Evolutionary conservation across 2,797 vertebrate genomes (phyloP), one percentile per base, ranked within the genome.

Genomic region (Enteromius viviparus): DNA sequence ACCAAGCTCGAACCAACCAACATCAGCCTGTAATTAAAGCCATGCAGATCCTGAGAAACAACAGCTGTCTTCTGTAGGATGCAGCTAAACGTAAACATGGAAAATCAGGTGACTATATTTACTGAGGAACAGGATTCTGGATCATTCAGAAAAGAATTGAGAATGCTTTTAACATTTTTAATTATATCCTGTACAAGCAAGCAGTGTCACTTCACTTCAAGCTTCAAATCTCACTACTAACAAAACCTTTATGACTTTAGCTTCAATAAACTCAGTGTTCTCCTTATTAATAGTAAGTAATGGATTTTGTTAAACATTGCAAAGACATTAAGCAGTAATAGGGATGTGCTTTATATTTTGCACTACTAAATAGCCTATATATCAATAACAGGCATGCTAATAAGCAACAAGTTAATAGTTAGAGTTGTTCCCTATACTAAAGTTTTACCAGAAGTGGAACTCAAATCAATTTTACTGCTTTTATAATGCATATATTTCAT

Each of bases 21-120:
- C 58, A 66, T 78, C 76, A 64, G 29, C 42, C 76, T 66, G 60
- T 78, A 66, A 66, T 78, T 78, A 78, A 78, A 78, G 17, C 29
- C 42, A 66, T 64, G 75, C 19, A 78, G 60, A 78, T 78, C 26
- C 76, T 34, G 76, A 51, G 76, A 32, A 65, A 65, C 26, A 66
- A 45, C 75, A 77, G 55, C 23, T 78, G 26, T 58, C 51, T 58
- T 11, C 10, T 34, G 11, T 53, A 14, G 23, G 15, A 29, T 29
- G 23, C 2, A 14, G 34, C 32, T 23, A 23, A 40, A 76, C 40
- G 0, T 58, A 58, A 3, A 75, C 32, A 37, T 26, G 51, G 32
- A 47, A 6, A 26, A 5, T 12, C n/a, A 58, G 15, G 15, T 6
- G 14, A 45, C n/a, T 45, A 29, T 14, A 53, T 74, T 53, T 53